A percentile compares a stretch with the other conserved stretches of the same genome.
Evolutionary conservation across 2,113 vertebrate genomes (phyloP).

Genomic region (Gymnobelideus leadbeateri): DNA sequence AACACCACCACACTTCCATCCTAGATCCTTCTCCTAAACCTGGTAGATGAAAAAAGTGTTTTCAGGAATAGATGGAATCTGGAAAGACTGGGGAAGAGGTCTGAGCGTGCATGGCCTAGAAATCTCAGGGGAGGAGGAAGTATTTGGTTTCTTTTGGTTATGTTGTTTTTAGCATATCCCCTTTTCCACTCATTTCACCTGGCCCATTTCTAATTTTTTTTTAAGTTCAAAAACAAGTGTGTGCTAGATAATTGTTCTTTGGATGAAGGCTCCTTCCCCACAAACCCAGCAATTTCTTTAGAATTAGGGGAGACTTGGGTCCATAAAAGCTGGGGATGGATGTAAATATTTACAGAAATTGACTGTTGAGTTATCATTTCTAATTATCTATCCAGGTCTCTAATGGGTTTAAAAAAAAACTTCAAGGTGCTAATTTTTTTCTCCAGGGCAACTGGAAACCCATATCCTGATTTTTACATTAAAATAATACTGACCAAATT

Average conservation of each 20-base stretch:
- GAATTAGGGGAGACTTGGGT: slow-evolving; percentile 62
- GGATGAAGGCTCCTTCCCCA: slow-evolving; percentile 63
- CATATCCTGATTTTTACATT: slow-evolving; percentile 35
- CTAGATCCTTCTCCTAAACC: neutral
- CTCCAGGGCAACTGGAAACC: neutral
- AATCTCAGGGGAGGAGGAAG: neutral
- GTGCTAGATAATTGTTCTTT: slow-evolving; percentile 72
- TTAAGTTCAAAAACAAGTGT: slow-evolving; percentile 63
- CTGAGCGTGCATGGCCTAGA: slow-evolving; percentile 18
- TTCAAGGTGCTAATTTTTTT: neutral
- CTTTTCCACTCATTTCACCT: slow-evolving; percentile 48
- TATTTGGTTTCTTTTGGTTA: slow-evolving; percentile 33
- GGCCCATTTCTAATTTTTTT: slow-evolving; percentile 57
- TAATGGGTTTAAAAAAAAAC: neutral
- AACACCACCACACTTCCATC: neutral
- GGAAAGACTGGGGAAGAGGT: neutral
- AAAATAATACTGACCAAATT: slow-evolving; percentile 49
- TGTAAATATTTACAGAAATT: neutral
- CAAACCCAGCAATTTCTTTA: slow-evolving; percentile 68
- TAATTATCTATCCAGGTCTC: neutral
- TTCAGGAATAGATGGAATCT: neutral
- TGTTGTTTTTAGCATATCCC: slow-evolving; percentile 46
- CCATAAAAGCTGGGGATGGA: slow-evolving; percentile 67
- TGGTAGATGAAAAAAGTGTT: neutral
- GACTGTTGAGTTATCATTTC: neutral